Base-by-base conservation (phyloP, 2,113 vertebrate species). In the Perognathus longimembris region DNA sequence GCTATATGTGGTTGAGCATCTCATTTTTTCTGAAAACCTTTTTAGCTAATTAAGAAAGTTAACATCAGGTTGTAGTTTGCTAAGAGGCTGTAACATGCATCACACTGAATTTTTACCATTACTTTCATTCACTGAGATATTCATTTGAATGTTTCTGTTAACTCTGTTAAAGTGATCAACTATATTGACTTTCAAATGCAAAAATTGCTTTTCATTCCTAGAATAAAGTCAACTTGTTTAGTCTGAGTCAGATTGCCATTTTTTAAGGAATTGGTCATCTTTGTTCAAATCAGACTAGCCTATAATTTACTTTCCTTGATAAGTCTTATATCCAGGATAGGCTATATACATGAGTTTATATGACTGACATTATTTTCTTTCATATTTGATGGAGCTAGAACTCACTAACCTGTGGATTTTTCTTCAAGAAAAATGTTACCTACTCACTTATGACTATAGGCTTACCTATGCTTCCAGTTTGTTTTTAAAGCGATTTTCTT, bases 131-230 rank as follows among this genome's bases (percentile, higher is more conserved):
- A 86, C 0, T 89, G 24, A 85, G 54, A 92, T 14, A 24, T 5
- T 63, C 57, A 77, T 11, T 71, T 24, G 20, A 63, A 17, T 54
- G 83, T 70, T 28, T 59, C 15, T 28, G n/a, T 4, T 54, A 89
- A 78, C 67, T 78, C 24, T 88, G 50, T 30, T 84, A 67, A 70
- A 34, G 40, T 89, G 67, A 71, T 76, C 71, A 93, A 76, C 78
- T 26, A 92, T 14, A 77, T 30, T 80, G 64, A 61, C 45, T 77
- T 84, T 82, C 30, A 78, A 82, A 63, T n/a, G 9, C 14, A 83
- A 85, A 93, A 93, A 83, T 6, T 21, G 91, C 21, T 30, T 87
- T 89, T 71, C 38, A 40, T 61, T 83, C 17, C 67, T 80, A 91
- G 77, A 17, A 91, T 64, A 85, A 85, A 75, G 54, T 76, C 69